These are phyloP conservation scores for Chalcosyrphus nemorum DNA, from an alignment of 2,888 invertebrate genomes.

Conservation along the genomic window DNA sequence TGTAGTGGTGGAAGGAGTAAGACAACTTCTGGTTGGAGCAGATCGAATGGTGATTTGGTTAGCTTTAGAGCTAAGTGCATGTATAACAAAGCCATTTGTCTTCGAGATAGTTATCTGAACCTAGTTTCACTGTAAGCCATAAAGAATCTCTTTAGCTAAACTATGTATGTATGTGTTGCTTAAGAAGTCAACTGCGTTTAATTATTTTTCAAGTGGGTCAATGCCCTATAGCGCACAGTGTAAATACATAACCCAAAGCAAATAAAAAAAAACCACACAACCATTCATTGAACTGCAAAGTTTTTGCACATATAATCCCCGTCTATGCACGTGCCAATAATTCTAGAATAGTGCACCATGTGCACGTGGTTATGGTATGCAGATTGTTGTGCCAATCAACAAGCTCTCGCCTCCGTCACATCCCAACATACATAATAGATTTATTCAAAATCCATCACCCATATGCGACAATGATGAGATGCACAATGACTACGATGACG, in stretches of 20 bases:
- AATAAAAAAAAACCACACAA: no score
- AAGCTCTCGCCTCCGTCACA: not conserved
- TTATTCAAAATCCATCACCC: conserved; percentile 64
- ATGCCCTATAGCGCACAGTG: not conserved
- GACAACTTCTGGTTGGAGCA: no score
- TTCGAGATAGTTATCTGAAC: no score
- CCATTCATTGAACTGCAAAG: conserved; percentile 51
- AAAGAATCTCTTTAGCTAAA: no score
- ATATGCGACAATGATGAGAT: conserved; percentile 57
- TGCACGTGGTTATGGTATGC: conserved; percentile 40
- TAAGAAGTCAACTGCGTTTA: no score
- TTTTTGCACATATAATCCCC: not conserved
- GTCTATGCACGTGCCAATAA: conserved; percentile 32
- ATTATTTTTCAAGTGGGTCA: not conserved
- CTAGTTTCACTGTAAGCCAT: no score
- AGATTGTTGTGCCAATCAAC: conserved; percentile 59
- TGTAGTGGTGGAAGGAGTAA: no score
- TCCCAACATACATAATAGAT: conserved; percentile 33
- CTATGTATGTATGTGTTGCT: no score
- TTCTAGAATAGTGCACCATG: conserved; percentile 25
- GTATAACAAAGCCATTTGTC: no score
- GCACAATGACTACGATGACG: conserved; percentile 16
- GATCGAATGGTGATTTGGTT: no score
- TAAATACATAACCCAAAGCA: no score
- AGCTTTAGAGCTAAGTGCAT: no score